phyloP scores from a whole-genome alignment of 1,140 invertebrate genomes.

The Plectrocnemia conspersa region DNA sequence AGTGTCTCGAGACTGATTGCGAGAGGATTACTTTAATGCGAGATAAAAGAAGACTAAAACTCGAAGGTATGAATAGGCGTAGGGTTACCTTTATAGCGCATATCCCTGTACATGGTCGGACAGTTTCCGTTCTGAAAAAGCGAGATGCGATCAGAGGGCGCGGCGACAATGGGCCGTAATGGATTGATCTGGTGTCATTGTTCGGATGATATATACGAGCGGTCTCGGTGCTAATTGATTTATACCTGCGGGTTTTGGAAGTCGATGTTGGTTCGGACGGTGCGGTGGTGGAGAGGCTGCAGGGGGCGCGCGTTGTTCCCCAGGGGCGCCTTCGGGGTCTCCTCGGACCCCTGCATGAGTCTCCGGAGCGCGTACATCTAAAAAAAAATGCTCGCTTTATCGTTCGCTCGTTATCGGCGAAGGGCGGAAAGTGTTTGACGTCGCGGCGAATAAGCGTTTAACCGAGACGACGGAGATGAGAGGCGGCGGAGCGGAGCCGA shows the following conservation, averaged over 20 bases:
- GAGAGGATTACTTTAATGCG: neutral
- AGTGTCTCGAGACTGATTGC: no score
- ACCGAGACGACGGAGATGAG: no score
- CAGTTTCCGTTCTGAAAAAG: conserved; percentile 58
- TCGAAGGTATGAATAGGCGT: no score
- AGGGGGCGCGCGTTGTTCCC: conserved; percentile 91
- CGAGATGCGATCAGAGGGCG: conserved; percentile 15
- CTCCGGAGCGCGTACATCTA: conserved; percentile 81
- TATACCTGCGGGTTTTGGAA: conserved; percentile 70
- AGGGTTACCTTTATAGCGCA: conserved; percentile 67
- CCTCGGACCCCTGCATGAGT: conserved; percentile 80
- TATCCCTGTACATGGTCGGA: conserved; percentile 67
- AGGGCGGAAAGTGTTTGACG: no score
- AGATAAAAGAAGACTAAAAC: neutral
- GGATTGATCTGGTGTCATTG: no score
- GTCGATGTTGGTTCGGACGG: conserved; percentile 95
- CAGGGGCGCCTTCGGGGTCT: conserved; percentile 81
- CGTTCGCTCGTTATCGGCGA: neutral
- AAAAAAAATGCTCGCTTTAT: conserved; percentile 28
- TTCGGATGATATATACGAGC: neutral
- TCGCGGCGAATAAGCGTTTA: no score
- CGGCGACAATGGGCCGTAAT: neutral
- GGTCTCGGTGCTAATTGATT: no score
- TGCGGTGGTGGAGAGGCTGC: conserved; percentile 84
- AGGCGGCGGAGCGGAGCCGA: no score